phyloP scores from a whole-genome alignment of 2,888 invertebrate species.

The Apamea epomidion region DNA sequence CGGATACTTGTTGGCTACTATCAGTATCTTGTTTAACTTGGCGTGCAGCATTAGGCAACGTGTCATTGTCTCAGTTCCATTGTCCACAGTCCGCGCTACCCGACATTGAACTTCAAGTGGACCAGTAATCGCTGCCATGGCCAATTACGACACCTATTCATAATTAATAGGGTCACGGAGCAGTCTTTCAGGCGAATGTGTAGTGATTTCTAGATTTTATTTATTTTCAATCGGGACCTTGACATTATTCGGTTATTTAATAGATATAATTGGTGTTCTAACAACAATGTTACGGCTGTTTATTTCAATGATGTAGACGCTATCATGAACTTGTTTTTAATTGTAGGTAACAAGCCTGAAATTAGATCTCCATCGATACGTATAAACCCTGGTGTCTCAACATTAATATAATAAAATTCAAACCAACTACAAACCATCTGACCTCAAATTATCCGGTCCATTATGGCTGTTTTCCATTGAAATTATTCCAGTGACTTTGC shows the following conservation, averaged over 20 bases:
- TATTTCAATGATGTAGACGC: neutral
- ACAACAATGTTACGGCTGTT: conserved; percentile 2
- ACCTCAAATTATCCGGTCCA: neutral
- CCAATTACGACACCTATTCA: conserved; percentile 77
- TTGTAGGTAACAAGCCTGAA: neutral
- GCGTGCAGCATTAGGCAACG: conserved; percentile 46
- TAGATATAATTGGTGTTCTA: conserved; percentile 3
- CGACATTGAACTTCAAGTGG: conserved; percentile 81
- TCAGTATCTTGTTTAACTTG: conserved; percentile 46
- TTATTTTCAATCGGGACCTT: conserved; percentile 68
- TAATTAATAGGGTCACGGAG: conserved; percentile 79
- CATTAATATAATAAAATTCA: neutral
- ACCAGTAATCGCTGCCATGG: conserved; percentile 73
- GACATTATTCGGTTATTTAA: conserved; percentile 65
- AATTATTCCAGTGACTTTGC: conserved; percentile 15
- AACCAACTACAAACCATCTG: neutral
- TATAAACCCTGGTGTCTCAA: neutral
- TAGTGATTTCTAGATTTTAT: conserved; percentile 72
- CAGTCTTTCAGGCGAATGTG: conserved; percentile 73
- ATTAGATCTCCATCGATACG: neutral
- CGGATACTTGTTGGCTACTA: neutral
- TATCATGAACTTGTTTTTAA: neutral
- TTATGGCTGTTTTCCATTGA: conserved; percentile 15
- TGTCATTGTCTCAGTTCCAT: conserved; percentile 48
- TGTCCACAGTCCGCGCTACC: conserved; percentile 54